phyloP scores from a whole-genome alignment of 53 echinoderm and acorn worm genomes.

The Henricia sp. region DNA sequence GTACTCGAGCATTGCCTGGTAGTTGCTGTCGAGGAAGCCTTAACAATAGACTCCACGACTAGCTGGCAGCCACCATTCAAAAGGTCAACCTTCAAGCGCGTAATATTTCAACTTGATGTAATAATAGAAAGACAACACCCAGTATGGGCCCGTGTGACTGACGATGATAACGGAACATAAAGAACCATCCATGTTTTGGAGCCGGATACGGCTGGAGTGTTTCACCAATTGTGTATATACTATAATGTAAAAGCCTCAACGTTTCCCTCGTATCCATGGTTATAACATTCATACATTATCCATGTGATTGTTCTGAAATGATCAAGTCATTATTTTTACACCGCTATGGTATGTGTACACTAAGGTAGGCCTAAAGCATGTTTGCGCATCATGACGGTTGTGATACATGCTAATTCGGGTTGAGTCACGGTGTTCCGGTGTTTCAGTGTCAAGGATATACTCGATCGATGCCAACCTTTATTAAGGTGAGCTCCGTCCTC shows the following conservation, averaged over 20 bases:
- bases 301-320: no score
- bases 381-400: no score
- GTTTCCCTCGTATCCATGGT: no score
- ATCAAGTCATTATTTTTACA: no score
- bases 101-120: slow-evolving; percentile 23
- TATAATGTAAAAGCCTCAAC: not conserved
- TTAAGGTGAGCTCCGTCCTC: no score
- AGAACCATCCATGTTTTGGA: slow-evolving; percentile 17
- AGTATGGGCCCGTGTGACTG: not conserved
- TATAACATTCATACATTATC: no score
- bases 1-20: slow-evolving; percentile 30
- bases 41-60: slow-evolving; percentile 7
- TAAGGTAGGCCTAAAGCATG: no score
- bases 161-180: slow-evolving; percentile 46
- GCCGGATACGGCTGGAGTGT: slow-evolving; percentile 1
- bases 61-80: not conserved
- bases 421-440: no score
- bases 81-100: slow-evolving; percentile 53
- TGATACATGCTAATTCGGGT: no score
- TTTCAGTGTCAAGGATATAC: no score
- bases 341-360: no score
- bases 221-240: not conserved
- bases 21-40: not conserved
- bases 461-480: no score
- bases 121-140: slow-evolving; percentile 17